Conservation (phyloP, 2,797 vertebrate species). For the Melanogrammus aeglefinus region DNA sequence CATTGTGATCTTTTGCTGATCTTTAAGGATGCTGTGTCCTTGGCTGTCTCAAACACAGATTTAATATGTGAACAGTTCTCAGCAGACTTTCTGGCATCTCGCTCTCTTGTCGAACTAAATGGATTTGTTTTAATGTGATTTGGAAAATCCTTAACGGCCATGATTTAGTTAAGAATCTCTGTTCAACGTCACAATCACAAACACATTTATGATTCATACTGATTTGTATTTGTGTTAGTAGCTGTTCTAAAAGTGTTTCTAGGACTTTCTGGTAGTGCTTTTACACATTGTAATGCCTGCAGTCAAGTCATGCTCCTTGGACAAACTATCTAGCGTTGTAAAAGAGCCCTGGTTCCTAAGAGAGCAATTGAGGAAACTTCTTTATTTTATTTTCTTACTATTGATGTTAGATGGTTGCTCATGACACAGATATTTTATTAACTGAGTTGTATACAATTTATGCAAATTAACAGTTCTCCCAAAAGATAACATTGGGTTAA, state of each 20-base stretch:
- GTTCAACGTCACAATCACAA: neutral
- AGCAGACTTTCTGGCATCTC: neutral
- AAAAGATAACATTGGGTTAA: neutral
- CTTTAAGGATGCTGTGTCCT: neutral
- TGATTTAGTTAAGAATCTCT: neutral
- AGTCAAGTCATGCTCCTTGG: neutral
- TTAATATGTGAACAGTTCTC: neutral
- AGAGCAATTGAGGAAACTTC: neutral
- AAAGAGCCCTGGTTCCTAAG: neutral
- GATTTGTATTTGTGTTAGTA: neutral
- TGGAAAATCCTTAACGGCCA: neutral
- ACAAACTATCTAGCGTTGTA: neutral
- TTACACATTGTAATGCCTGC: neutral
- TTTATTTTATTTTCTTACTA: neutral
- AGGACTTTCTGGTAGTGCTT: neutral
- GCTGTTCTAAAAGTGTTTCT: neutral
- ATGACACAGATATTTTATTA: neutral
- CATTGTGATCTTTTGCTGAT: conserved; percentile 1
- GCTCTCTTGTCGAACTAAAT: neutral
- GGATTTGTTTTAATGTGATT: neutral
- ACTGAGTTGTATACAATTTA: neutral
- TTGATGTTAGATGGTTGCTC: neutral
- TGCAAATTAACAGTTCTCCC: neutral
- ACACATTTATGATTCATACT: neutral
- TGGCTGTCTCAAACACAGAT: neutral